Evolutionary conservation across 2,113 vertebrate species (phyloP).

Genomic region (Vulpes vulpes): DNA sequence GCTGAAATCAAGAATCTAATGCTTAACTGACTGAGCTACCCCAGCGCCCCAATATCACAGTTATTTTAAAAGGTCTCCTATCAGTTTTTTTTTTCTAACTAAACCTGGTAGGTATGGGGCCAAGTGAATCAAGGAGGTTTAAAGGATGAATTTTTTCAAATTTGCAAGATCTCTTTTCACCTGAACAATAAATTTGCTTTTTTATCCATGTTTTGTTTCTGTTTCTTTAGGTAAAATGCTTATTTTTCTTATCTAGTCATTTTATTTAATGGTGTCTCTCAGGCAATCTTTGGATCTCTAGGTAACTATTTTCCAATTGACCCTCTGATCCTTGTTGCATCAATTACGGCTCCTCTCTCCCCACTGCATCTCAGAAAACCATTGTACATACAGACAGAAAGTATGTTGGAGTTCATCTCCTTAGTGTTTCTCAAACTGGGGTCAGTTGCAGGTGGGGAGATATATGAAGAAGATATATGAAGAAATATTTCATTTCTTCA

Average conservation of each 20-base stretch:
- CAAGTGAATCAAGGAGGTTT: not conserved
- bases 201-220: not conserved
- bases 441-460: not conserved
- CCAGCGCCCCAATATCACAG: not conserved
- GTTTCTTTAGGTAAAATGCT: not conserved
- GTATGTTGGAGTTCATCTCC: not conserved
- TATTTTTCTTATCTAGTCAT: not conserved
- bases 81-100: not conserved
- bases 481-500: not conserved
- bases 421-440: not conserved
- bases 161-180: not conserved
- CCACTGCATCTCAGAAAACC: not conserved
- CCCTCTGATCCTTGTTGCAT: not conserved
- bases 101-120: not conserved
- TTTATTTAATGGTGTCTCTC: not conserved
- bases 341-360: accelerated
- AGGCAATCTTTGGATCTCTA: not conserved
- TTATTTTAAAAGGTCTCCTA: not conserved
- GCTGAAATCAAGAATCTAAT: not conserved
- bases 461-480: accelerated
- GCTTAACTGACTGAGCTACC: not conserved
- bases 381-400: not conserved
- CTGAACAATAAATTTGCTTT: not conserved
- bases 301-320: not conserved
- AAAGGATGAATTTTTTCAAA: not conserved